Evolutionary conservation across 2,888 invertebrate species (phyloP), one percentile per base, ranked within the genome.

Genomic region (Phorcus lineatus): DNA sequence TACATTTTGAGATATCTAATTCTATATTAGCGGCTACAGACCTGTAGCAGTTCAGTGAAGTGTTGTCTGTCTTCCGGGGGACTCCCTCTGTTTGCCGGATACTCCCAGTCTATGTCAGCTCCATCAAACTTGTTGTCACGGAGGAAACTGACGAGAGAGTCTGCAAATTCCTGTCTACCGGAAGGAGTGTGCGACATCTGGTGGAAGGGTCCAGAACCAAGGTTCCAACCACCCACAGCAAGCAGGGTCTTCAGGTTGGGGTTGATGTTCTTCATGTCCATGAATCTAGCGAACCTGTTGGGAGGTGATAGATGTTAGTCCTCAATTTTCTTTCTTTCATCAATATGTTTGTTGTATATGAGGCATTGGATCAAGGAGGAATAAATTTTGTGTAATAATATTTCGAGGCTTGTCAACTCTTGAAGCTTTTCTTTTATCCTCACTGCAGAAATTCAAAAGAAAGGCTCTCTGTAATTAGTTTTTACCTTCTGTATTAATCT

Each of bases 211-310:
- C 95, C 95, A 0, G 96, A 95, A 0, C 97, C 98, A 92, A 98
- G 97, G 0, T 97, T 97, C 98, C 98, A 98, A 0, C 98, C 98
- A 17, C 98, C 98, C 78, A 98, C 92, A 0, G 97, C 97, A 47
- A 98, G 94, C 80, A 90, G 80, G 17, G 86, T 84, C 74, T 85
- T 88, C 54, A 90, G 75, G 9, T 81, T 66, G 2, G 83, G 82
- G 74, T 90, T 89, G 24, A 9, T 54, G 16, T 16, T 31, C 52
- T 77, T 80, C 11, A 80, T 16, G 17, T 40, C 66, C 22, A 77
- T 24, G 74, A 81, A 75, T 4, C 76, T 40, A 16, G 57, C 54
- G 66, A 62, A 81, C 81, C 81, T 81, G 47, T 6, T 3, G 7
- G 47, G 13, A 1, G 47, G 7, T 36, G 36, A 7, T 36, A 36